Conservation (phyloP, 2,113 vertebrate genomes). For the Eulemur rufifrons region DNA sequence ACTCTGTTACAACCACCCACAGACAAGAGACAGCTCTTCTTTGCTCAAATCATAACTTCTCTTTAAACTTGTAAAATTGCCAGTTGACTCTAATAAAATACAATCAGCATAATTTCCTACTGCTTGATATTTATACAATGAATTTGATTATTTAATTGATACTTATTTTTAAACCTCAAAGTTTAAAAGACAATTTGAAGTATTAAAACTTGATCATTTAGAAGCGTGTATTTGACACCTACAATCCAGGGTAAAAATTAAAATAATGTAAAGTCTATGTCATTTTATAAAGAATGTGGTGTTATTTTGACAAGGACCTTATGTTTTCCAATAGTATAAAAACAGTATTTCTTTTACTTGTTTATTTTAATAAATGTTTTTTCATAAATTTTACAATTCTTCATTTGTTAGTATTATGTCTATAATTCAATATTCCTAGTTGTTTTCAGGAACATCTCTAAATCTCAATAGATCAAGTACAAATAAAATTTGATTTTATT, state of each 20-base stretch:
- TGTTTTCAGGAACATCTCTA: background rate
- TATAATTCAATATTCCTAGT: background rate
- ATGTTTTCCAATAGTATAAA: background rate
- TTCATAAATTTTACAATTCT: background rate
- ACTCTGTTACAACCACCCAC: constrained; percentile 51
- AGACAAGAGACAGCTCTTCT: background rate
- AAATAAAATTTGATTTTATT: background rate
- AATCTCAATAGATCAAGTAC: background rate
- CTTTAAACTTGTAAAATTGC: constrained; percentile 24
- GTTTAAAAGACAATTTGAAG: constrained; percentile 21
- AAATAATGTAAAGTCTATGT: background rate
- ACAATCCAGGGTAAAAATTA: background rate
- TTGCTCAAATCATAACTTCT: background rate
- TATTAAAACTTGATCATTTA: background rate
- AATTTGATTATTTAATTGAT: constrained; percentile 51
- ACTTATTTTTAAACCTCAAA: constrained; percentile 28
- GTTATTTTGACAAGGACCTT: background rate
- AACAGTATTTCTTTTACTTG: background rate
- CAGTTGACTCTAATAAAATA: background rate
- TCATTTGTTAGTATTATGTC: background rate
- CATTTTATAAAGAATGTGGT: background rate
- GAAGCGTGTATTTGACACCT: background rate
- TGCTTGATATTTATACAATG: background rate
- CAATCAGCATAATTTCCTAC: background rate
- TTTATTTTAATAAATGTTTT: background rate